Conservation (phyloP, 2,113 vertebrate genomes). For the Athene cunicularia region DNA sequence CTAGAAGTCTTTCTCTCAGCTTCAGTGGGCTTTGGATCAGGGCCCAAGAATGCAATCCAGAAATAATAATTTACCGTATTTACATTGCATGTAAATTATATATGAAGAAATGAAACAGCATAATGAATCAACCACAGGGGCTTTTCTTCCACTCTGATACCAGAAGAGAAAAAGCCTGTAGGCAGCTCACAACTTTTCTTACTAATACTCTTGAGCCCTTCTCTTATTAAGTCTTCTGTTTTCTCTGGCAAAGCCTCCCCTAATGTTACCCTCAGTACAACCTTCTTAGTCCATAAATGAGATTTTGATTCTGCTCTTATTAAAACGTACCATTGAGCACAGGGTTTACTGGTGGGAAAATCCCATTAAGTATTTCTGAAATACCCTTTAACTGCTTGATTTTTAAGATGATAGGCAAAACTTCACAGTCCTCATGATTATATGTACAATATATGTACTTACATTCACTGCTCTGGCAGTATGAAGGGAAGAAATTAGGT, state of each 20-base stretch:
- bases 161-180: constrained; percentile 52
- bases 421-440: background rate
- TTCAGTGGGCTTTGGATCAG: constrained; percentile 58
- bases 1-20: constrained; percentile 14
- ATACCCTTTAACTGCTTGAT: constrained; percentile 71
- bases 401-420: constrained; percentile 69
- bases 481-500: background rate
- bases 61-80: constrained; percentile 63
- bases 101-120: constrained; percentile 70
- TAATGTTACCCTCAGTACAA: constrained; percentile 54
- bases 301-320: constrained; percentile 75
- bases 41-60: constrained; percentile 65
- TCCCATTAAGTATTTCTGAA: constrained; percentile 77
- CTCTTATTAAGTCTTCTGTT: constrained; percentile 71
- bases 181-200: constrained; percentile 68
- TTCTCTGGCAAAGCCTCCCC: constrained; percentile 71
- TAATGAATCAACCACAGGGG: constrained; percentile 66
- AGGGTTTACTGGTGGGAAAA: constrained; percentile 79
- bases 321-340: constrained; percentile 68
- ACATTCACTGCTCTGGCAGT: background rate
- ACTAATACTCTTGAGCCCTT: constrained; percentile 47
- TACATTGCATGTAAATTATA: constrained; percentile 61
- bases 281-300: constrained; percentile 75
- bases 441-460: background rate
- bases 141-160: constrained; percentile 62